A percentile compares a stretch with the other conserved stretches of the same genome.
Conservation (phyloP, 2,888 invertebrate species). For the Drosophila dives region DNA sequence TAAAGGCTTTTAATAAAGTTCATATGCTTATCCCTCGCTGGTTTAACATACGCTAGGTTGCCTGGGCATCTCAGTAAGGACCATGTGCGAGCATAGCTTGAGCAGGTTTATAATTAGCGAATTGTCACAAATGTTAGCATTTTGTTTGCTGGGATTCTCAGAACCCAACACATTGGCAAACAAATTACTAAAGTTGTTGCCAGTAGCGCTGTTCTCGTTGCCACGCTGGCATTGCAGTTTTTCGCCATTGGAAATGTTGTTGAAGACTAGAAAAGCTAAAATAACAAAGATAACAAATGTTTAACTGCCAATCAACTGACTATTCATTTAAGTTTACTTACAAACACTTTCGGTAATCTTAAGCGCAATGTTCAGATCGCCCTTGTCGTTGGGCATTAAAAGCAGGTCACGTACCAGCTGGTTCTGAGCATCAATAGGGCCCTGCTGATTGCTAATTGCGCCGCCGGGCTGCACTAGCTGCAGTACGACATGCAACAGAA, state of each 20-base stretch:
- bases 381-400: constrained; percentile 87
- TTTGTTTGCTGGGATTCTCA: constrained; percentile 87
- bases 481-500: constrained; percentile 89
- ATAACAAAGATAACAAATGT: neutral
- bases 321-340: constrained; percentile 79
- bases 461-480: constrained; percentile 90
- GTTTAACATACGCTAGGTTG: constrained; percentile 83
- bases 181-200: constrained; percentile 90
- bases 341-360: constrained; percentile 91
- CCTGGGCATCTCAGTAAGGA: constrained; percentile 87
- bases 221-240: constrained; percentile 86
- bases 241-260: constrained; percentile 86
- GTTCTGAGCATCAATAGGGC: constrained; percentile 91
- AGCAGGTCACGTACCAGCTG: constrained; percentile 89
- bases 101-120: constrained; percentile 90
- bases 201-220: constrained; percentile 85
- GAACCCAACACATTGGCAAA: constrained; percentile 90
- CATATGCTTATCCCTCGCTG: neutral
- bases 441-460: constrained; percentile 87
- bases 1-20: neutral
- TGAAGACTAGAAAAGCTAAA: constrained; percentile 86
- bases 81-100: constrained; percentile 88
- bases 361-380: constrained; percentile 90
- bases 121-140: constrained; percentile 89
- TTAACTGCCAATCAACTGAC: neutral